A percentile compares a stretch with the other conserved stretches of the same genome.
Evolutionary conservation across 1,140 invertebrate genomes (phyloP).

Genomic region (Orchestia grillus): DNA sequence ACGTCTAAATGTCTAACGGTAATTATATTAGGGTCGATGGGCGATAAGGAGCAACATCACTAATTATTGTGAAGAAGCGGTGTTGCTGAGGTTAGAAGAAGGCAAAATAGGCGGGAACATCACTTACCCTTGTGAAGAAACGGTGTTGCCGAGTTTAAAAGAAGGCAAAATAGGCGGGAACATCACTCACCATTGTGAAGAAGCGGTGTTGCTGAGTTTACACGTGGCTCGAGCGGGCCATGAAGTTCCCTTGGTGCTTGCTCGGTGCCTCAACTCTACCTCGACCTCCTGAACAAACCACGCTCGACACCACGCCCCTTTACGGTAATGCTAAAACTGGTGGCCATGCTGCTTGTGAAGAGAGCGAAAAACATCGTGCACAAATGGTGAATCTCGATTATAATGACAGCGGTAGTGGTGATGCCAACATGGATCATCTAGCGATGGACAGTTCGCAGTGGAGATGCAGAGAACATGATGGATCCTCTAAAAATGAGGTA

Average conservation of each 20-base stretch:
- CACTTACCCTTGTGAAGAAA: too few species aligned
- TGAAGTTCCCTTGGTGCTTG: conserved; percentile 16
- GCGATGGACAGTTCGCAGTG: background rate
- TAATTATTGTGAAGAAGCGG: background rate
- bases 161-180: too few species aligned
- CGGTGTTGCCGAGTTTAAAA: too few species aligned
- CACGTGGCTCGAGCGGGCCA: background rate
- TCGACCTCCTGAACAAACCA: background rate
- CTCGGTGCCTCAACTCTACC: conserved; percentile 38
- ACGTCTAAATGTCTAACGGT: background rate
- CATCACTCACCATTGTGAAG: background rate
- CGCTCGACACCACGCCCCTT: background rate
- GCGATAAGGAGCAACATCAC: background rate
- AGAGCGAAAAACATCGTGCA: background rate
- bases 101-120: too few species aligned
- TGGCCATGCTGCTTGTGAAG: background rate
- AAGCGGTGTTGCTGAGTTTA: background rate
- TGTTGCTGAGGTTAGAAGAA: too few species aligned
- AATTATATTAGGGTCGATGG: background rate
- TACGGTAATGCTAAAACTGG: background rate
- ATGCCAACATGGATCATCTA: background rate
- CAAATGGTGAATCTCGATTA: background rate
- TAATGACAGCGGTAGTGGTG: background rate
- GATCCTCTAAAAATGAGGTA: background rate
- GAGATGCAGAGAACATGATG: background rate